A percentile compares a stretch with the other conserved stretches of the same genome.
phyloP scores from a whole-genome alignment of 2,888 invertebrate genomes.

The Nymphalis urticae region DNA sequence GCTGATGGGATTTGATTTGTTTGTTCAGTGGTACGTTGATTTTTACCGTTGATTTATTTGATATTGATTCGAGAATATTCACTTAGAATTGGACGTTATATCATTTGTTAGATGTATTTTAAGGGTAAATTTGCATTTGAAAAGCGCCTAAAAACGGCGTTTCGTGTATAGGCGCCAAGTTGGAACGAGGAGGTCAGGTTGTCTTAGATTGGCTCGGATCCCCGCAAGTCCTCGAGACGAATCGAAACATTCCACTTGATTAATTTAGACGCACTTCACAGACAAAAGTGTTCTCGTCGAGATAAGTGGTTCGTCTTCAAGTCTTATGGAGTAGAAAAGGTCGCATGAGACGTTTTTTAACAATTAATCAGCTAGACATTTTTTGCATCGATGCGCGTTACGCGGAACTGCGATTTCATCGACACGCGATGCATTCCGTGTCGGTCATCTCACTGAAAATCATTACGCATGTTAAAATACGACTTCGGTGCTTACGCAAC shows the following conservation, averaged over 20 bases:
- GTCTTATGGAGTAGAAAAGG: constrained; percentile 14
- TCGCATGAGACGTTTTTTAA: background rate
- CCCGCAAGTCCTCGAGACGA: constrained; percentile 40
- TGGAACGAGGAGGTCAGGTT: constrained; percentile 40
- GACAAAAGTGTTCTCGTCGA: constrained; percentile 40
- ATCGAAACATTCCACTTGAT: constrained; percentile 57
- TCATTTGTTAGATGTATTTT: background rate
- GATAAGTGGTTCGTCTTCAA: constrained; percentile 35
- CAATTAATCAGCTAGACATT: constrained; percentile 8
- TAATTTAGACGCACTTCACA: constrained; percentile 50
- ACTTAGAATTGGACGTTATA: background rate
- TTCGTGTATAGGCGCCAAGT: constrained; percentile 9
- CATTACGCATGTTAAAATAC: background rate
- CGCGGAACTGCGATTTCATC: constrained; percentile 35
- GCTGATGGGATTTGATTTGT: constrained; percentile 14
- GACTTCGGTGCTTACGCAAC: no score
- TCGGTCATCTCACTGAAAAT: constrained; percentile 21
- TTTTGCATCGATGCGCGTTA: constrained; percentile 14
- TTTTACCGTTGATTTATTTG: background rate
- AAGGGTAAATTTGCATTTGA: background rate
- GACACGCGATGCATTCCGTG: constrained; percentile 36
- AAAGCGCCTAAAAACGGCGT: background rate
- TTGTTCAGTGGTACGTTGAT: constrained; percentile 15
- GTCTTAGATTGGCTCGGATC: constrained; percentile 32
- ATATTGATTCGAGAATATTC: background rate